phyloP scores from a whole-genome alignment of 1,140 invertebrate species.

The Trachelipus rathkii region DNA sequence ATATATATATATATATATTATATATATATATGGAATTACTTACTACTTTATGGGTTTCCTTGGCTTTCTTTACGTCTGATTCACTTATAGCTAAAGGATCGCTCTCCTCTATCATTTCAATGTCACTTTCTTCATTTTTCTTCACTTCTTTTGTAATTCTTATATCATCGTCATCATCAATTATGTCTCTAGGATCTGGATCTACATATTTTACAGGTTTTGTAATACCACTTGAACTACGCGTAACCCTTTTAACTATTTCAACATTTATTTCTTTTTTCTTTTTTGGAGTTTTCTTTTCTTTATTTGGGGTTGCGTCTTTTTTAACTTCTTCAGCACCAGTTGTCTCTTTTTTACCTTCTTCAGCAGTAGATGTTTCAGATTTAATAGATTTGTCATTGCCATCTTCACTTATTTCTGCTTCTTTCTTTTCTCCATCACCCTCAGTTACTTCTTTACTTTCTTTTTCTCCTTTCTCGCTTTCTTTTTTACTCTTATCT shows the following conservation, averaged over 20 bases:
- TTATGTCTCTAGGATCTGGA: neutral
- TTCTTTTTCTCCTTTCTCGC: too few species aligned
- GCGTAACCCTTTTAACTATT: neutral
- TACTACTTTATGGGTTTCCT: slow-evolving; percentile 34
- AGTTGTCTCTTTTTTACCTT: neutral
- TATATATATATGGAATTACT: slow-evolving; percentile 2
- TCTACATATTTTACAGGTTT: slow-evolving; percentile 29
- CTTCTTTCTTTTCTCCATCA: too few species aligned
- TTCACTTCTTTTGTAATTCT: slow-evolving; percentile 37
- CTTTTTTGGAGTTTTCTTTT: neutral
- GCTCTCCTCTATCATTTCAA: slow-evolving; percentile 45
- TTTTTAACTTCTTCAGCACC: neutral
- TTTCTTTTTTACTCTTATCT: neutral
- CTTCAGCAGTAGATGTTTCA: neutral
- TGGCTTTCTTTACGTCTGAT: slow-evolving; percentile 35
- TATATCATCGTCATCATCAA: slow-evolving; percentile 38
- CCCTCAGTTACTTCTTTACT: too few species aligned
- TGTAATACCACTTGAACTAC: neutral
- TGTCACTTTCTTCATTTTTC: slow-evolving; percentile 38
- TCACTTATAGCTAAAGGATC: slow-evolving; percentile 40
- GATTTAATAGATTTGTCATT: too few species aligned
- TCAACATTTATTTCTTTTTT: neutral
- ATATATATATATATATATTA: slow-evolving; percentile 15
- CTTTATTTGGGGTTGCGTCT: neutral
- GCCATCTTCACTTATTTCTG: too few species aligned